Conservation (phyloP, 2,888 invertebrate species). For the Acanthosepion lycidas region DNA sequence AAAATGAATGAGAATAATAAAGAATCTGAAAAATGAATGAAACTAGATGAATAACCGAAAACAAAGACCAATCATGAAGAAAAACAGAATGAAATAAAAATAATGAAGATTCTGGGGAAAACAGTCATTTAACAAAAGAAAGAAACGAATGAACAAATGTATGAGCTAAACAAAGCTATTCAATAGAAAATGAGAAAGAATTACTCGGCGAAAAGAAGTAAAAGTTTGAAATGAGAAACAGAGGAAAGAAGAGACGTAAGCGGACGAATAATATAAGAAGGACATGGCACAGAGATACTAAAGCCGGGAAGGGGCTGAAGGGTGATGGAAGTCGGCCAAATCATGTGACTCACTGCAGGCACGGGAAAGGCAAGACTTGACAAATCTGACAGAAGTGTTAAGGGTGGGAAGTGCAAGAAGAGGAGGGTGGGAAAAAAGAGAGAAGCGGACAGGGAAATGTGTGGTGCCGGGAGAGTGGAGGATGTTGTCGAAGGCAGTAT, state of each 20-base stretch:
- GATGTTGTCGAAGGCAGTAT: background rate
- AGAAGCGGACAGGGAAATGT: background rate
- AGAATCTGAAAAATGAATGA: too few species aligned
- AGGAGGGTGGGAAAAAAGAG: background rate
- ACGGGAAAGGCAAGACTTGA: constrained; percentile 33
- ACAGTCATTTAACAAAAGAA: background rate
- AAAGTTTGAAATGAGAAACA: background rate
- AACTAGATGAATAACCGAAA: too few species aligned
- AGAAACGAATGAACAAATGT: background rate
- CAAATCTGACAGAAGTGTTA: constrained; percentile 33
- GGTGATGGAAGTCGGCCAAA: constrained; percentile 10
- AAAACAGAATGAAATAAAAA: background rate
- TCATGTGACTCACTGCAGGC: constrained; percentile 33
- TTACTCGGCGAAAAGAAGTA: background rate
- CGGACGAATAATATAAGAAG: background rate
- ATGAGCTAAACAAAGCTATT: background rate
- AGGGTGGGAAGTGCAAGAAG: constrained; percentile 33
- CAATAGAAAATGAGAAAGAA: background rate
- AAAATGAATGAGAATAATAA: too few species aligned
- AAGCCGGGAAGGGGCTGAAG: background rate
- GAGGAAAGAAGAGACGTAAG: background rate
- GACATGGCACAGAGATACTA: background rate
- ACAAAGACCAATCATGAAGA: background rate
- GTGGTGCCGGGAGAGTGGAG: background rate
- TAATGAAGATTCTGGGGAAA: background rate